Base-by-base conservation (phyloP, 2,888 invertebrate genomes). In the Andrena minutula region DNA sequence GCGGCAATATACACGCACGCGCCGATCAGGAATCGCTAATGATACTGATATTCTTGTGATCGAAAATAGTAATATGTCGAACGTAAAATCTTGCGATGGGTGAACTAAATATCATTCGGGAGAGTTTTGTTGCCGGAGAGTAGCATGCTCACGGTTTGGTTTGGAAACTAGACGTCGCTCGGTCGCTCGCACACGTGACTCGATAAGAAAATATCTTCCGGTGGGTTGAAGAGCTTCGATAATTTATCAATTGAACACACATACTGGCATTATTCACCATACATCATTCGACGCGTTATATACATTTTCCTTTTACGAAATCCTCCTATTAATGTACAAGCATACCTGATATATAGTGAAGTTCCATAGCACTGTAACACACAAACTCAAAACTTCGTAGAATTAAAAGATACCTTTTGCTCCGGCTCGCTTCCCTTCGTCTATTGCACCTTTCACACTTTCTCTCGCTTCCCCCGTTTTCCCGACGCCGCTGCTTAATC, bases 191-290 rank as follows among this genome's bases (percentile, higher is more conserved):
- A 4, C 5, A 28, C 72, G 65, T 60, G 49, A 58, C 68, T 49
- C 28, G 35, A 73, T 86, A 86, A 70, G 78, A 86, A 88, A 88
- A 88, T 86, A 86, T 49, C 61, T 72, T 76, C 79, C 32, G 72
- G 71, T 23, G 53, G 68, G 66, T 76, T 83, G 35, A 66, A 83
- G 83, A 82, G 75, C 80, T 88, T 83, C 69, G 73, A 80, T 23
- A 60, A 85, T 58, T 75, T 60, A 73, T 75, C 82, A 80, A 78
- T 71, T 82, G 85, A 86, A 88, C 82, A 88, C 89, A 80, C 85
- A 81, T 69, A 87, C 76, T 82, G 83, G 82, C 65, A 85, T 79
- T 65, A 74, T 81, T 77, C 72, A 79, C 56, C 56, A 35, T 70
- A 72, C 64, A 77, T 23, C 61, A 69, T 78, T 81, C 60, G 56